Base-by-base conservation (phyloP, 2,113 vertebrate species). In the Triplophysa tibetana region DNA sequence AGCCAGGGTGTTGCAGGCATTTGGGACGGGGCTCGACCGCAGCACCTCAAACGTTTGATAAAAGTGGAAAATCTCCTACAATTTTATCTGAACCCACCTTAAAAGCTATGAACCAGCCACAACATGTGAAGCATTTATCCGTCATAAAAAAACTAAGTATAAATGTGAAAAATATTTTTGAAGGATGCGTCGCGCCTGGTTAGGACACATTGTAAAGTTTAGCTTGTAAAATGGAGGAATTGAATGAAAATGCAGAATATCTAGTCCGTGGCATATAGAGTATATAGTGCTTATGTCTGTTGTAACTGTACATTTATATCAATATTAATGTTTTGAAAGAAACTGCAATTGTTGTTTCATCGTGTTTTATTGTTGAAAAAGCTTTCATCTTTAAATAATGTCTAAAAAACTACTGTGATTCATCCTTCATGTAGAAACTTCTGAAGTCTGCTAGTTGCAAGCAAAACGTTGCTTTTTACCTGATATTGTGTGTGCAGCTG, bases 401-500 rank as follows among this genome's bases (percentile, higher is more conserved):
- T 41, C 33, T 21, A 13, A 12, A 43, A 11, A 61, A 73, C 50
- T 56, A 52, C 50, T 72, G 50, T 58, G 26, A 58, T 38, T 72
- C 26, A 14, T 38, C 9, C 38, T 58, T 48, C 7, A 16, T 29
- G 24, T 54, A 24, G 52, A 33, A 33, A 70, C 54, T 1, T 50
- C 21, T 23, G 24, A 17, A 17, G 29, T 33, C 33, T 33, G 33
- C 33, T 33, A 52, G 21, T 24, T 58, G 24, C 48, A 10, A 7
- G 5, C 24, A 5, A 70, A 56, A 38, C 38, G 14, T 21, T 73
- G 13, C 29, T 23, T 60, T 56, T 10, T 60, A 29, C 70, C 41
- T 29, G 11, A 38, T 70, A 72, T 26, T 72, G n/a, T 58, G n/a
- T 60, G n/a, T 74, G 13, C 60, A 60, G 33, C 52, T 54, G 68